Base-by-base conservation (phyloP, 2,113 vertebrate genomes). In the Pitta sordida region DNA sequence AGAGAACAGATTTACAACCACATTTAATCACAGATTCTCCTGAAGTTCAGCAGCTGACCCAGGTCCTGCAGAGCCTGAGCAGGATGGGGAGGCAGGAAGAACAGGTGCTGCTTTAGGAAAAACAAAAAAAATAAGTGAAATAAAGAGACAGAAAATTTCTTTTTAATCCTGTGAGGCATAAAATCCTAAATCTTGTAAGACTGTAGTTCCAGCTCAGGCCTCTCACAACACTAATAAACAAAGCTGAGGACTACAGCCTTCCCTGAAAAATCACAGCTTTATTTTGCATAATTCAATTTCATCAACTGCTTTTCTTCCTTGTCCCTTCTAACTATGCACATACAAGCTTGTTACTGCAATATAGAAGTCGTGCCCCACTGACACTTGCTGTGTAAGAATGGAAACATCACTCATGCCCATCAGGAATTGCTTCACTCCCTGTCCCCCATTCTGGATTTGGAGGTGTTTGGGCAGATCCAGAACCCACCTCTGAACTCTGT, bases 301-400 rank as follows among this genome's bases (percentile, higher is more conserved):
- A 83, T 79, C 48, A 91, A 73, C 78, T 94, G 89, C 81, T 90
- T 96, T 93, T 93, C 86, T 86, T 92, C 94, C 90, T 76, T 82
- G 86, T 84, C 67, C 37, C 46, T 84, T 91, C 62, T 91, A 95
- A 92, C 94, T 92, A 83, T 76, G 74, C 34, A 82, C 36, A 59
- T 51, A 71, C 78, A 82, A 74, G 62, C 75, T 83, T 84, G 51
- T 88, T 77, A 81, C 65, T 69, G 48, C 84, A 94, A 43, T 77
- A 63, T 48, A 81, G 68, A 93, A 96, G 86, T 91, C 48, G 70
- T 18, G 34, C n/a, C 82, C 76, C 53, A 21, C 16, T 37, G 14
- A 48, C 27, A 58, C 18, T 79, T 90, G 49, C 58, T 88, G 3
- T 36, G 53, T 51, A 93, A 87, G 32, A 70, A 88, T 20, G 11